Conservation (phyloP, 2,888 invertebrate species). For the Cantharis rustica region DNA sequence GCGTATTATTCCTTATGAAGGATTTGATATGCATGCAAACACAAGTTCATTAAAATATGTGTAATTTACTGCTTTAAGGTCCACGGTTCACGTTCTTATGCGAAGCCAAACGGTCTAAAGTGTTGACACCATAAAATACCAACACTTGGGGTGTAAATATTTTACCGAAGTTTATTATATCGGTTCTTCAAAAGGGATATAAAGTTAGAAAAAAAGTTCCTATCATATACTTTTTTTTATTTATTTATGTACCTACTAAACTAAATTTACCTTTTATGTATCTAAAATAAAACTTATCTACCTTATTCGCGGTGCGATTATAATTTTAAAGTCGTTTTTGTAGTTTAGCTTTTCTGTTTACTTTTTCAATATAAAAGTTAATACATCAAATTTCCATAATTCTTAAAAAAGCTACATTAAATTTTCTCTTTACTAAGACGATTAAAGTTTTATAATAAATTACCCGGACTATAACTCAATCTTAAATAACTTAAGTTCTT, state of each 20-base stretch:
- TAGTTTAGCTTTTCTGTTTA: neutral
- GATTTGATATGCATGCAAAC: neutral
- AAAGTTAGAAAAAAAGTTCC: slow-evolving; percentile 4
- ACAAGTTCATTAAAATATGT: neutral
- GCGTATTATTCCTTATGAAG: neutral
- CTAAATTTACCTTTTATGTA: neutral
- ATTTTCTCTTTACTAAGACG: neutral
- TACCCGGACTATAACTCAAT: neutral
- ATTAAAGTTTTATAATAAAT: neutral
- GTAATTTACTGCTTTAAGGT: neutral
- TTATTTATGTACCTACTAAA: neutral
- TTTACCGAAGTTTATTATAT: slow-evolving; percentile 18
- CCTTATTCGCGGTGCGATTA: neutral
- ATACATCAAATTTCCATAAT: neutral
- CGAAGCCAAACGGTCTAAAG: slow-evolving; percentile 11
- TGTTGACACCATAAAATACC: slow-evolving; percentile 22
- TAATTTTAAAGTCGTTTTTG: neutral
- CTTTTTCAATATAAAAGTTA: neutral
- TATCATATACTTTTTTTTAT: neutral
- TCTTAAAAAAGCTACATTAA: neutral
- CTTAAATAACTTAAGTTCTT: neutral
- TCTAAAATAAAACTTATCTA: neutral
- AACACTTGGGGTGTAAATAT: slow-evolving; percentile 22
- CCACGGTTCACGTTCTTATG: slow-evolving; percentile 4
- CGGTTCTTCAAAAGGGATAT: slow-evolving; percentile 14